Evolutionary conservation across 2,888 invertebrate genomes (phyloP), one percentile per base, ranked within the genome.

Genomic region (Phengaris arion): DNA sequence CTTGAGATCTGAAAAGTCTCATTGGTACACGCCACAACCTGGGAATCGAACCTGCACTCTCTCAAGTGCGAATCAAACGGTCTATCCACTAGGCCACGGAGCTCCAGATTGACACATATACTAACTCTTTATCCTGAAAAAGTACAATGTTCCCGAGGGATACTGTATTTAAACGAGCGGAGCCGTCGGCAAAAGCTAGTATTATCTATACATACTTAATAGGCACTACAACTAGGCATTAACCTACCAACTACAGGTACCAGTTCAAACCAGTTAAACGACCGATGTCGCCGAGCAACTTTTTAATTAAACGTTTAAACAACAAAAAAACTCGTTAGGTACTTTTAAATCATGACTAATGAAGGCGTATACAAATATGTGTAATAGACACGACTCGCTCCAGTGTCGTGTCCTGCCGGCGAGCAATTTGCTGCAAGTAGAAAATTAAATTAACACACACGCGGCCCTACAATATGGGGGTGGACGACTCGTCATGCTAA

Each of bases 381-480:
- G 77, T 82, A 80, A 82, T 85, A 82, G 86, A 87, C 87, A 87
- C 89, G 88, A 87, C 87, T 84, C 84, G 85, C 85, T 83, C 82
- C 84, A 15, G 46, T 83, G 84, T 83, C 82, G 84, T 82, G 85
- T 83, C 85, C 84, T 82, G 83, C 81, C 83, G 13, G 68, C 85
- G 84, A 79, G 88, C 90, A 92, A 92, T 22, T 92, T 91, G 92
- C 86, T 87, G 86, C 89, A 83, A 91, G 89, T 89, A 88, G 91
- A 92, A 92, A 93, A 93, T 93, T 93, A 91, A 93, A 93, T 93
- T 93, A 93, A 91, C 90, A 91, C 90, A 92, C 92, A 90, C 91
- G 89, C 90, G 89, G 85, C 81, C 85, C 46, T 15, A 87, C 85
- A 85, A 86, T 85, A 81, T 85, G 81, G 86, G 86, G 87, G 87